Percentiles rank a stretch among this genome's conserved stretches.
Conservation (phyloP, 30 jellyfish, hydroid and myxozoan species). For the Chrysaora quinquecirrha region DNA sequence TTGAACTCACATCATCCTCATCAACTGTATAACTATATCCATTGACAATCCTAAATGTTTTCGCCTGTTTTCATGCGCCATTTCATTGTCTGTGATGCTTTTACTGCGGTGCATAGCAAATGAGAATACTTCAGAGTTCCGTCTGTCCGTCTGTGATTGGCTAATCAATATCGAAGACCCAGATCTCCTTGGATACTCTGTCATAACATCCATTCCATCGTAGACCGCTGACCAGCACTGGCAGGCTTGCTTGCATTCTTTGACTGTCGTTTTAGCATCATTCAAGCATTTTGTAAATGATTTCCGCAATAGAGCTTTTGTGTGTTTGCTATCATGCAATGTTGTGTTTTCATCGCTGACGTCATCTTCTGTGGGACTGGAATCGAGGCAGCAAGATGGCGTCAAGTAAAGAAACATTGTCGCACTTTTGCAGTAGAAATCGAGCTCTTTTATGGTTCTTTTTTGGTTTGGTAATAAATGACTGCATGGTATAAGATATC, state of each 20-base stretch:
- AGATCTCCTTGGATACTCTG: constrained; percentile 73
- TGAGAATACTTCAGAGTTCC: constrained; percentile 46
- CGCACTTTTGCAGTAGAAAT: constrained; percentile 96
- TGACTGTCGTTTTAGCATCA: constrained; percentile 62
- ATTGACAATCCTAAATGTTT: constrained; percentile 17
- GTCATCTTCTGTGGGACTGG: background rate
- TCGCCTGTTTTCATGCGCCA: background rate
- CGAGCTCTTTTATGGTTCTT: constrained; percentile 91
- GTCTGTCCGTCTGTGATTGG: constrained; percentile 49
- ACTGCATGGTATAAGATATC: constrained; percentile 92
- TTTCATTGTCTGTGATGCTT: constrained; percentile 20
- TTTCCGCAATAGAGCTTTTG: constrained; percentile 4
- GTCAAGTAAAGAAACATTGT: constrained; percentile 93
- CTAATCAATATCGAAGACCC: constrained; percentile 42
- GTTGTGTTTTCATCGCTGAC: constrained; percentile 2
- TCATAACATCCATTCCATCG: constrained; percentile 98
- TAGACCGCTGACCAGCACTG: constrained; percentile 94
- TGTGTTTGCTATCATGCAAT: background rate
- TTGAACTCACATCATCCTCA: constrained; percentile 3
- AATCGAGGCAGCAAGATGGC: constrained; percentile 86
- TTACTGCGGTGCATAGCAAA: constrained; percentile 34
- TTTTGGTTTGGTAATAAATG: constrained; percentile 95
- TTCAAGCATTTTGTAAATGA: constrained; percentile 70
- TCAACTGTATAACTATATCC: constrained; percentile 18
- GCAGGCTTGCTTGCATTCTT: constrained; percentile 86